A percentile compares a stretch with the other conserved stretches of the same genome.
These are phyloP conservation scores for Sardina pilchardus DNA, from an alignment of 2,113 vertebrate species.

Conservation along the genomic window DNA sequence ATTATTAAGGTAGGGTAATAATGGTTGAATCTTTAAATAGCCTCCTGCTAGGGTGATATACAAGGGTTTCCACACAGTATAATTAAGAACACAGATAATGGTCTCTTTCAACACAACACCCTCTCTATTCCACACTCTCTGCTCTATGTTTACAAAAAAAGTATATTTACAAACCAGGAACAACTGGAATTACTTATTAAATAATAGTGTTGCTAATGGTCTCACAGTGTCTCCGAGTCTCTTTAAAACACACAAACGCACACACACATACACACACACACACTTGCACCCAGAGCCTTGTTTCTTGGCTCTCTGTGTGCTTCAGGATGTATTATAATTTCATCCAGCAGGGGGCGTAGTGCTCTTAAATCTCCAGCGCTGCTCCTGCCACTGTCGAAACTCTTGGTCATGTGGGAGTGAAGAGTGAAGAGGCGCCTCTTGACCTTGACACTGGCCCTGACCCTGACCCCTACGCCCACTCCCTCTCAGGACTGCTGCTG, in stretches of 20 bases:
- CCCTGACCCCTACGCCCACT: neutral
- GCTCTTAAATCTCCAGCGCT: neutral
- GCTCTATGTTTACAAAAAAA: neutral
- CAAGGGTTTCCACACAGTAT: neutral
- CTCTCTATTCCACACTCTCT: neutral
- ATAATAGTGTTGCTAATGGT: slow-evolving; percentile 4
- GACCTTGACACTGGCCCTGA: neutral
- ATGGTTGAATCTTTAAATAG: neutral
- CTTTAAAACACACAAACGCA: neutral
- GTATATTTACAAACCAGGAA: neutral
- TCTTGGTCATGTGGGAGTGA: neutral
- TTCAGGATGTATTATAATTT: neutral
- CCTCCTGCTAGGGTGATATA: neutral
- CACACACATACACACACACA: slow-evolving; percentile 5
- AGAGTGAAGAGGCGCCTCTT: too few species aligned
- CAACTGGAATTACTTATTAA: neutral
- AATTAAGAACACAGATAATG: neutral
- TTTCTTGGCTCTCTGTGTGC: neutral
- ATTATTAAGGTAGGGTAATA: too few species aligned
- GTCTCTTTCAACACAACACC: neutral
- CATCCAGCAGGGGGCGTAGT: neutral
- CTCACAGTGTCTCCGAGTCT: slow-evolving; percentile 1
- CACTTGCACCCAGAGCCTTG: neutral
- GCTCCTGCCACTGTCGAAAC: neutral
- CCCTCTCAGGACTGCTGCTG: slow-evolving; percentile 76